Evolutionary conservation across 2,888 invertebrate genomes (phyloP), one percentile per base, ranked within the genome.

Genomic region (Eupithecia tripunctaria): DNA sequence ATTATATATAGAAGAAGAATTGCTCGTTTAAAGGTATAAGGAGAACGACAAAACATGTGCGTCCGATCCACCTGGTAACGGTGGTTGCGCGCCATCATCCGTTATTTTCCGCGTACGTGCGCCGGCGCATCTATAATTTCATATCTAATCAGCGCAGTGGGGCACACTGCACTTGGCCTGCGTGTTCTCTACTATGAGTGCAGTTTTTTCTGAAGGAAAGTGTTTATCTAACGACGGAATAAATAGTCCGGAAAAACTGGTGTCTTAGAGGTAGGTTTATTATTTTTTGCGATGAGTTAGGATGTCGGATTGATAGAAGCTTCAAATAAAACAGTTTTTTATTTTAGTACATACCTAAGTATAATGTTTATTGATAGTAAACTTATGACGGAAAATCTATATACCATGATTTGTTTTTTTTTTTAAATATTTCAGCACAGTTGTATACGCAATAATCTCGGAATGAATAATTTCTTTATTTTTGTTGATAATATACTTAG

Each of bases 71-170:
- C 66, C 70, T 78, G 71, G 68, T 80, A 82, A 81, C 84, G 81
- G 81, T 79, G 81, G 81, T 79, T 63, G 76, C 60, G 72, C 69
- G 76, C 74, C 75, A 85, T 84, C 85, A 86, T 77, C 84, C 79
- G 85, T 84, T 82, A 88, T 87, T 88, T 88, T 87, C 86, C 85
- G 84, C 83, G 81, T 86, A 84, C 84, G 79, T 83, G 86, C 83
- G 81, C 82, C 73, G 78, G 82, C 78, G 79, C 81, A 82, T 82
- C 77, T 82, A 80, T 85, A 81, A 84, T 83, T 85, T 83, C 80
- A 80, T 78, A 84, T 80, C 81, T 80, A 83, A 85, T 82, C 78
- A 80, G 85, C 82, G 79, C 84, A 86, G 81, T 86, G 82, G 84
- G 81, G 67, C 84, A 81, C 73, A 72, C 71, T 62, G 72, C 59